A percentile compares a stretch with the other conserved stretches of the same genome.
phyloP scores from a whole-genome alignment of 2,113 vertebrate genomes.

The Sterna hirundo region DNA sequence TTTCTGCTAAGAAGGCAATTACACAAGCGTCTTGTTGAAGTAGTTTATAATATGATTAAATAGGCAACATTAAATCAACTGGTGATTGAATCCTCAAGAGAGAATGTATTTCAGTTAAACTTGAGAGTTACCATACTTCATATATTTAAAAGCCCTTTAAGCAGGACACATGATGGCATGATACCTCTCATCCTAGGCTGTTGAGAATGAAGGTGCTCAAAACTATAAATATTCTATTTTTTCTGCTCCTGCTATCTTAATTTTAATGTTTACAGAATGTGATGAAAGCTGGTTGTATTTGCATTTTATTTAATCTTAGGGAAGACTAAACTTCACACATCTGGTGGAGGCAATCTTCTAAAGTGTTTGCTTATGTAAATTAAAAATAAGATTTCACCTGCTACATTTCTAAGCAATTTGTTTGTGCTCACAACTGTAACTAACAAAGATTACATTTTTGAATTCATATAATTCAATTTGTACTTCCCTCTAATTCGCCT shows the following conservation, averaged over 20 bases:
- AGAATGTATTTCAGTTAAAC: conserved; percentile 26
- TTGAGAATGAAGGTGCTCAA: conserved; percentile 24
- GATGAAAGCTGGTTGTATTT: conserved; percentile 44
- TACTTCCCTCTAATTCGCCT: conserved; percentile 26
- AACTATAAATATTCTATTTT: conserved; percentile 20
- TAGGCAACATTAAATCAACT: conserved; percentile 70
- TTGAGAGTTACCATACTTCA: conserved; percentile 17
- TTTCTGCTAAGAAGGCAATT: conserved; percentile 71
- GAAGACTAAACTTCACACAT: conserved; percentile 57
- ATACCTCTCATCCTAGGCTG: background rate
- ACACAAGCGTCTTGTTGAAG: conserved; percentile 43
- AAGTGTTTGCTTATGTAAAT: conserved; percentile 63
- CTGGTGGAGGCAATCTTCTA: conserved; percentile 36
- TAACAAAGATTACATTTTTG: conserved; percentile 61
- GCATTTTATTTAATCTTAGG: conserved; percentile 54
- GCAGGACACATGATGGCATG: background rate
- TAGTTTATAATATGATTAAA: conserved; percentile 73
- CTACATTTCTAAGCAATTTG: conserved; percentile 50
- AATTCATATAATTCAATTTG: conserved; percentile 64
- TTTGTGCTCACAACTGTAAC: conserved; percentile 58
- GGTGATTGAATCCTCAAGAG: conserved; percentile 59
- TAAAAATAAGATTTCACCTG: conserved; percentile 62
- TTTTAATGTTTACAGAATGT: conserved; percentile 60
- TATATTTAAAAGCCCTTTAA: conserved; percentile 49
- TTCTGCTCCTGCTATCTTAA: conserved; percentile 1